Base-by-base conservation (phyloP, 2,888 invertebrate genomes). In the Miltochrista miniata region DNA sequence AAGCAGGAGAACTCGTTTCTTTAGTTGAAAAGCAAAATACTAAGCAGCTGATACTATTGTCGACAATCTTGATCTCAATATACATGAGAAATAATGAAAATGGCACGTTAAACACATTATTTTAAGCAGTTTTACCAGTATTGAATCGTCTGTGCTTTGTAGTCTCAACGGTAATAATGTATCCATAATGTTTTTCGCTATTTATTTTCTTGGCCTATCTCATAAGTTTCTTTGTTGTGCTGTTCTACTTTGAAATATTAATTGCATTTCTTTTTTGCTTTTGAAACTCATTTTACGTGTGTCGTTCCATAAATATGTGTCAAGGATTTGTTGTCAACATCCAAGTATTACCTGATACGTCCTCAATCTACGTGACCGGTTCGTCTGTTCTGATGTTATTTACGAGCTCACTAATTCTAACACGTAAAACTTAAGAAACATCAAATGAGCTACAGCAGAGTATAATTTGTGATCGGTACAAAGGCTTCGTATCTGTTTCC, bases 401-500 rank as follows among this genome's bases (percentile, higher is more conserved):
- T 61, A 68, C 65, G 59, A 45, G 52, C 57, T 59, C 61, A 48
- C 54, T 56, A 39, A 51, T 33, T 52, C 8, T 47, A 15, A 36
- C 39, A 53, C 59, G 48, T 47, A 48, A 48, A 45, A 45, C n/a
- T 7, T 30, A 45, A 37, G 30, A 52, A 44, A 36, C 37, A 52
- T 54, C 18, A 24, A 24, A 24, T 4, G 53, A 47, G 42, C 24
- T 24, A 24, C 24, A 48, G 56, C 50, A 30, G 51, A 42, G 39
- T 47, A 42, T 58, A 63, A 61, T 56, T 58, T 48, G 47, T 51
- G 52, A 34, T 44, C 48, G 43, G 45, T 54, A 54, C 50, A 68
- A 68, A 67, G 72, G 68, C 72, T 72, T 62, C 72, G 64, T 76
- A 73, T 74, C 66, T 74, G 65, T 79, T 76, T 81, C 79, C 80